Percentiles rank a stretch among this genome's conserved stretches.
Conservation (phyloP, 1,140 invertebrate genomes). For the Ceratina japonica region DNA sequence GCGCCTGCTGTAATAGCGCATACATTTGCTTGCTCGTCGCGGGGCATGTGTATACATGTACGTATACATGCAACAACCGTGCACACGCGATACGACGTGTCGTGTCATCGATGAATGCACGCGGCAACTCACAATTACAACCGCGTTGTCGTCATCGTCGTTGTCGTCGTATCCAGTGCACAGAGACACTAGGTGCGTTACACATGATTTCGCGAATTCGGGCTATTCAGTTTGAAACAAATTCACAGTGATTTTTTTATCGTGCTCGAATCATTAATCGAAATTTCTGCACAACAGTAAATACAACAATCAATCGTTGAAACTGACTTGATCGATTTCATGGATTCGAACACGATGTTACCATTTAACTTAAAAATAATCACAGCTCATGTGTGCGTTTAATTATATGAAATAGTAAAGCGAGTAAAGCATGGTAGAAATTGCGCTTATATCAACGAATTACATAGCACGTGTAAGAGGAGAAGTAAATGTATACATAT, state of each 20-base stretch:
- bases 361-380: slow-evolving; percentile 20
- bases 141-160: slow-evolving; percentile 56
- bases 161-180: slow-evolving; percentile 53
- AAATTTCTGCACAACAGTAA: background rate
- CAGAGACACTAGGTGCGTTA: slow-evolving; percentile 38
- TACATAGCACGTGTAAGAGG: background rate
- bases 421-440: slow-evolving; percentile 22
- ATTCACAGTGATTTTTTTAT: background rate
- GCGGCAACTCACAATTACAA: slow-evolving; percentile 50
- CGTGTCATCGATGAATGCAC: slow-evolving; percentile 58
- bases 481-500: background rate
- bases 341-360: slow-evolving; percentile 33
- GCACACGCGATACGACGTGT: slow-evolving; percentile 8
- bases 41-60: background rate
- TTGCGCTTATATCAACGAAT: background rate
- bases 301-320: background rate
- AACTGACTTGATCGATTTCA: background rate
- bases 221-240: background rate
- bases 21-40: slow-evolving; percentile 13
- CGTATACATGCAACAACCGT: background rate
- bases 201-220: slow-evolving; percentile 10
- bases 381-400: slow-evolving; percentile 5
- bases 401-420: slow-evolving; percentile 24
- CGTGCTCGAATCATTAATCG: background rate
- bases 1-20: slow-evolving; percentile 52